Conservation (phyloP, 2,888 invertebrate species). For the Rhabditoides inermis region DNA sequence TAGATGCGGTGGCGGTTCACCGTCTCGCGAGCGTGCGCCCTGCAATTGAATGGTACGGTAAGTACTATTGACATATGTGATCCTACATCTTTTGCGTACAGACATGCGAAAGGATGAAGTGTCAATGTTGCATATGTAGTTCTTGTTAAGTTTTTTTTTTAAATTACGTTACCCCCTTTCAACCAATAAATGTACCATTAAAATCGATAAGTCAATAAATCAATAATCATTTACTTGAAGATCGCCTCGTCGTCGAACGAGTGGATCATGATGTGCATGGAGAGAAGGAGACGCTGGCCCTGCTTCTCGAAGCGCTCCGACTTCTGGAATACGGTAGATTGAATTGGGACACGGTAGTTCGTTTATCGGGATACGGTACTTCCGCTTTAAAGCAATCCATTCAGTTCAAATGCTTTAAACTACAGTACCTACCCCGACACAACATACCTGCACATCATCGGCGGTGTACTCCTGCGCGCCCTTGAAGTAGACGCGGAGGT, state of each 20-base stretch:
- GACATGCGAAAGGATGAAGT: too few relatives aligned
- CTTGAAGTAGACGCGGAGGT: conserved; percentile 40
- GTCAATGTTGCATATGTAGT: too few relatives aligned
- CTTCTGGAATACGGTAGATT: neutral
- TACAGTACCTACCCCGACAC: neutral
- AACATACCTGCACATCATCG: conserved; percentile 37
- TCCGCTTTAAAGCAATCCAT: too few relatives aligned
- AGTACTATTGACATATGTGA: too few relatives aligned
- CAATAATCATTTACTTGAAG: conserved; percentile 23
- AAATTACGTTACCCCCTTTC: too few relatives aligned
- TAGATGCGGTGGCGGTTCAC: conserved; percentile 44
- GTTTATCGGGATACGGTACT: neutral
- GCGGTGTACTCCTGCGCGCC: conserved; percentile 38
- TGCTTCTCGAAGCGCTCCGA: conserved; percentile 42
- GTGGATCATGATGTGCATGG: conserved; percentile 37
- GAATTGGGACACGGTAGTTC: neutral
- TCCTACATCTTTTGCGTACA: too few relatives aligned
- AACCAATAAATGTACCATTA: too few relatives aligned
- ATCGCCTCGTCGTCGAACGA: conserved; percentile 32
- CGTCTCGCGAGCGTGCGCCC: conserved; percentile 41
- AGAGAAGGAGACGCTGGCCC: conserved; percentile 44
- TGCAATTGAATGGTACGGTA: neutral
- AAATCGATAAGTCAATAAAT: too few relatives aligned
- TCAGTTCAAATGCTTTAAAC: neutral
- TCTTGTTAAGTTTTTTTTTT: too few relatives aligned